Base-by-base conservation (phyloP, 2,888 invertebrate species). In the Argyresthia albistria region DNA sequence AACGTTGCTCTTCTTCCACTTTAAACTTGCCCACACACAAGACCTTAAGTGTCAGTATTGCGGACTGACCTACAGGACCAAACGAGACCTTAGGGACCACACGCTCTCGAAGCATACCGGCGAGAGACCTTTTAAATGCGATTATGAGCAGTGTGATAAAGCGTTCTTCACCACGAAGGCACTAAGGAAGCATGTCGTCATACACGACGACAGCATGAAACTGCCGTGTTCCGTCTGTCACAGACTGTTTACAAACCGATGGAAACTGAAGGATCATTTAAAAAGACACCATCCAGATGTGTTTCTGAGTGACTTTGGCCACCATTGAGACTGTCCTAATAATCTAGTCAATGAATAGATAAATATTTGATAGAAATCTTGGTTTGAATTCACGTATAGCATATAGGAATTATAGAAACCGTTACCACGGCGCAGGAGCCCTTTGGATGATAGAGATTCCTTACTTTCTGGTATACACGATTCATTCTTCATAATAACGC, bases 61-160 rank as follows among this genome's bases (percentile, higher is more conserved):
- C 39, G 50, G 45, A 16, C 25, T 35, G 14, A 51, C 39, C 4
- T 53, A 42, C 25, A 35, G 46, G 4, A 53, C 53, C 7, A 50
- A 45, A 15, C 11, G 43, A 1, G 51, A 50, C 9, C 42, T 50
- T 10, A 3, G 16, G 11, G 50, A 70, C 3, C 73, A 74, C 55
- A 15, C 15, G 14, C 12, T 25, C 35, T 16, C 10, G 3, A 12
- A 45, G 14, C 58, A 58, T 25, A 57, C 57, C 0, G 54, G 55
- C 0, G 55, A 53, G 16, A 43, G 53, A 14, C 15, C 48, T 8
- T 52, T 47, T 47, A 35, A 35, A 15, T 58, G 58, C 42, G 39
- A 39, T 39, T 12, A 52, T 54, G 35, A 59, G 60, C 35, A 16
- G 52, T 16, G 58, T 43, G 50, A 55, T 15, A 59, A 56, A 43